Evolutionary conservation across 2,113 vertebrate genomes (phyloP).

Genomic region (Chlamydotis undulata): DNA sequence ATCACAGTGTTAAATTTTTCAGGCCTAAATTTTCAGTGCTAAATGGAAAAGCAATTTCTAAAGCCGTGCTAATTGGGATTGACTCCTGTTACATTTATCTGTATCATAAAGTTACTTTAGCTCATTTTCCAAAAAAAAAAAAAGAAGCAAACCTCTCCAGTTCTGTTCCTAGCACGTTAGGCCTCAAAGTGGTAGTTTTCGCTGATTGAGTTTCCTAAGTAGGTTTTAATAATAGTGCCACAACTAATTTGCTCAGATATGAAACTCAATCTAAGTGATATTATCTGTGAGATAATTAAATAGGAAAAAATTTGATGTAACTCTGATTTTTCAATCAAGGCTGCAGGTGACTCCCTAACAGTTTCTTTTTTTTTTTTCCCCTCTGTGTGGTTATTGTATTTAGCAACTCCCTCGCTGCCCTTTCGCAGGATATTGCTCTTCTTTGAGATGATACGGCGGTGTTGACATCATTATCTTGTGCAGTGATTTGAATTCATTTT

Average conservation of each 20-base stretch:
- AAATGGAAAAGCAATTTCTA: background rate
- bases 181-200: constrained; percentile 28
- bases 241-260: constrained; percentile 63
- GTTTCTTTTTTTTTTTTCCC: constrained; percentile 13
- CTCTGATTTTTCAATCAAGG: constrained; percentile 57
- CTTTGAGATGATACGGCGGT: background rate
- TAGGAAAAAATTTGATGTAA: constrained; percentile 30
- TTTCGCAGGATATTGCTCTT: background rate
- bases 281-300: constrained; percentile 55
- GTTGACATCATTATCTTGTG: background rate
- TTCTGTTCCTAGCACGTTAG: background rate
- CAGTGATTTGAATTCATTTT: background rate
- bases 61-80: background rate
- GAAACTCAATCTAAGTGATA: constrained; percentile 34
- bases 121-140: background rate
- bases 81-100: background rate
- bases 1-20: background rate
- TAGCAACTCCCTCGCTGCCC: constrained; percentile 24
- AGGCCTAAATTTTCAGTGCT: background rate
- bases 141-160: background rate
- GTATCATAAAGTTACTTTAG: background rate
- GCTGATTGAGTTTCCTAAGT: constrained; percentile 53
- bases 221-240: constrained; percentile 62
- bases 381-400: constrained; percentile 1
- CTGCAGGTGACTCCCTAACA: constrained; percentile 15